These are phyloP conservation scores for Pycnomerus fuliginosus DNA, from an alignment of 2,888 invertebrate genomes.

Conservation along the genomic window DNA sequence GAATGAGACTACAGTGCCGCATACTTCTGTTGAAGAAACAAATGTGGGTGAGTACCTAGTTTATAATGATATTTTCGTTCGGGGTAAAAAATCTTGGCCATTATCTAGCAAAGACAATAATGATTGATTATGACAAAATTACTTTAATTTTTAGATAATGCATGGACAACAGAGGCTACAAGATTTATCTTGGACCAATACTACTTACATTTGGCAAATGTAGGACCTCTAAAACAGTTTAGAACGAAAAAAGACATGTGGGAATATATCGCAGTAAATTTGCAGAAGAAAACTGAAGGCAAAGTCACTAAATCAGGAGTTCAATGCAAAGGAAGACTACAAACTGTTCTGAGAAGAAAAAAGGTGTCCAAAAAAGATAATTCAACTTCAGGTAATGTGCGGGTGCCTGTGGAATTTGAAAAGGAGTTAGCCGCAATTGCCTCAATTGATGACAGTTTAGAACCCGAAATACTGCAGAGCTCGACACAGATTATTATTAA, in stretches of 20 bases:
- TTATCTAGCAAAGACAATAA: too few species aligned
- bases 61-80: too few species aligned
- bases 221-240: neutral
- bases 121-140: too few species aligned
- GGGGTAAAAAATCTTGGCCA: too few species aligned
- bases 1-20: too few species aligned
- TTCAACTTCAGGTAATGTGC: constrained; percentile 6
- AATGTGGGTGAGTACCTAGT: too few species aligned
- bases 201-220: neutral
- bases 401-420: constrained; percentile 9
- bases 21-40: too few species aligned
- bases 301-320: neutral
- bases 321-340: constrained; percentile 16
- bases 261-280: constrained; percentile 5
- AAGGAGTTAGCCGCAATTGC: constrained; percentile 18
- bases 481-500: too few species aligned
- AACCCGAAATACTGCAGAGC: constrained; percentile 24
- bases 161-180: neutral
- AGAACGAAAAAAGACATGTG: neutral
- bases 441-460: constrained; percentile 23
- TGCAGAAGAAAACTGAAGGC: constrained; percentile 2
- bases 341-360: constrained; percentile 19
- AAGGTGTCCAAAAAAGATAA: constrained; percentile 16
- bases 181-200: neutral
- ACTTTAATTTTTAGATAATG: neutral